Evolutionary conservation across 2,888 invertebrate species (phyloP).

Genomic region (Cheilosia urbana): DNA sequence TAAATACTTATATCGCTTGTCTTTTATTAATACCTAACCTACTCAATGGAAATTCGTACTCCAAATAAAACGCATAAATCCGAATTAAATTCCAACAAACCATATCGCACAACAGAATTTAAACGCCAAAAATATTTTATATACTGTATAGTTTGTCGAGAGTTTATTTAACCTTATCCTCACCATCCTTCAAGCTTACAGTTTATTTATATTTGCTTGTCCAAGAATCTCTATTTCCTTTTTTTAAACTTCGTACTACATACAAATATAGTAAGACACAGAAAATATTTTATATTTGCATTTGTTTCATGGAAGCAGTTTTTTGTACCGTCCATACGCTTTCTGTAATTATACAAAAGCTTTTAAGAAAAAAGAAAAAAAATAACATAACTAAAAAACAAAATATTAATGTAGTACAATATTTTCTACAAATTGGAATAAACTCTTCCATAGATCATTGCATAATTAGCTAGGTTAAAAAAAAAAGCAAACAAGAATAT

Average conservation of each 20-base stretch:
- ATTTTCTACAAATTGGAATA: conserved; percentile 75
- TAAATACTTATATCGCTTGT: conserved; percentile 62
- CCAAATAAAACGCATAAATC: conserved; percentile 40
- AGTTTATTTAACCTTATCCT: conserved; percentile 26
- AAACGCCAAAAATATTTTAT: conserved; percentile 42
- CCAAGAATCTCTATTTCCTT: conserved; percentile 4
- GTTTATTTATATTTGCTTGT: conserved; percentile 37
- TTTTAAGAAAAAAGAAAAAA: conserved; percentile 56
- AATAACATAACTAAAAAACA: conserved; percentile 43
- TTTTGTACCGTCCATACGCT: conserved; percentile 83
- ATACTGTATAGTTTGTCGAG: conserved; percentile 16
- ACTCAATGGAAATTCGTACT: conserved; percentile 29
- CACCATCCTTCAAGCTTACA: background rate
- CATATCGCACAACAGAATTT: conserved; percentile 74
- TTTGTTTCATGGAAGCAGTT: conserved; percentile 76
- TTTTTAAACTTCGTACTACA: conserved; percentile 37
- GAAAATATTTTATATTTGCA: conserved; percentile 61
- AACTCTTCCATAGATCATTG: conserved; percentile 74
- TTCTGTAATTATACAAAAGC: conserved; percentile 78
- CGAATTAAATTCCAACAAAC: conserved; percentile 67
- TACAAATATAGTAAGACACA: conserved; percentile 40
- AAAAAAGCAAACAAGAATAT: conserved; percentile 48
- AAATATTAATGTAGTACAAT: conserved; percentile 74
- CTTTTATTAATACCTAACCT: conserved; percentile 39
- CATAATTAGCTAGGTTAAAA: conserved; percentile 74